Percentiles rank a stretch among this genome's conserved stretches.
These are phyloP conservation scores for Solea solea DNA, from an alignment of 2,113 vertebrate genomes.

Conservation along the genomic window DNA sequence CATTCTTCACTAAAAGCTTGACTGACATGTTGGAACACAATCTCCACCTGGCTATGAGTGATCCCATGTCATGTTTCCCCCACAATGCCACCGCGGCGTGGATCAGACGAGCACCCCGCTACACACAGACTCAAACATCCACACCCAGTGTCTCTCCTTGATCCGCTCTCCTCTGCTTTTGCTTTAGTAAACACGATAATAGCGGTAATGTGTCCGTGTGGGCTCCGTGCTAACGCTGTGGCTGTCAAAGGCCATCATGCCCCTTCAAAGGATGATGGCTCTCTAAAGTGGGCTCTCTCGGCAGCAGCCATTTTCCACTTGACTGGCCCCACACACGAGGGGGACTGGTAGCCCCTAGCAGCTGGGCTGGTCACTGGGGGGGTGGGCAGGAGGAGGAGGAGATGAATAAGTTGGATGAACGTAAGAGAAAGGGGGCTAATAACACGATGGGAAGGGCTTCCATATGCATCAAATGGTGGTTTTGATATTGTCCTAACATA, in stretches of 20 bases:
- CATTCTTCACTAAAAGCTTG: slow-evolving; percentile 25
- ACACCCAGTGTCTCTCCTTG: slow-evolving; percentile 56
- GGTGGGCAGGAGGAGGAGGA: slow-evolving; percentile 64
- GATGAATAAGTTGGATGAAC: slow-evolving; percentile 63
- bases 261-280: slow-evolving; percentile 82
- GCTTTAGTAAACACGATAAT: slow-evolving; percentile 76
- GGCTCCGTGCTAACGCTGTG: slow-evolving; percentile 77
- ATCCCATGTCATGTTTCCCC: slow-evolving; percentile 62
- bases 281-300: slow-evolving; percentile 82
- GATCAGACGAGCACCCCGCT: slow-evolving; percentile 39
- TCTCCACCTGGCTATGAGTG: slow-evolving; percentile 53
- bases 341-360: slow-evolving; percentile 73
- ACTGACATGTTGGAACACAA: slow-evolving; percentile 51
- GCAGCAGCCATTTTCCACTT: slow-evolving; percentile 83
- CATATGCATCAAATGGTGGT: slow-evolving; percentile 58
- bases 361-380: slow-evolving; percentile 74
- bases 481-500: slow-evolving; percentile 45
- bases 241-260: slow-evolving; percentile 80
- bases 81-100: slow-evolving; percentile 39
- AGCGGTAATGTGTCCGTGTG: slow-evolving; percentile 63
- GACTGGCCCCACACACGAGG: slow-evolving; percentile 80
- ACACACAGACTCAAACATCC: slow-evolving; percentile 60
- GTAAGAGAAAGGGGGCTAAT: slow-evolving; percentile 54
- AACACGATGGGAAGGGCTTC: slow-evolving; percentile 45
- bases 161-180: slow-evolving; percentile 56